Percentiles rank a stretch among this genome's conserved stretches.
Conservation (phyloP, 2,888 invertebrate species). For the Apotomis capreana region DNA sequence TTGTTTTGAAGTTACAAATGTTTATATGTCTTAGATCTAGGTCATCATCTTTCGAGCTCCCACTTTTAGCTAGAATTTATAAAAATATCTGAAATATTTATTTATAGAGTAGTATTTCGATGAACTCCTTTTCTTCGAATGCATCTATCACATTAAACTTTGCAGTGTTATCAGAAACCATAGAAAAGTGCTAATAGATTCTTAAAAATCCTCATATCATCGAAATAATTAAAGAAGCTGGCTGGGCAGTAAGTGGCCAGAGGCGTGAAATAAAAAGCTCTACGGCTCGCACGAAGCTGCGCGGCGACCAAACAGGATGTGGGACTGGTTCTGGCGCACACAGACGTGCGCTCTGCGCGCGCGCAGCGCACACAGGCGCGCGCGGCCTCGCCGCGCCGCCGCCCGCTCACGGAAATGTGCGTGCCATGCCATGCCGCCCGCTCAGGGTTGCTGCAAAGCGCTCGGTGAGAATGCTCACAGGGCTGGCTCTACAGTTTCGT, state of each 20-base stretch:
- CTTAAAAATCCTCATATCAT: slow-evolving; percentile 28
- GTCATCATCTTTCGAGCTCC: background rate
- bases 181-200: slow-evolving; percentile 10
- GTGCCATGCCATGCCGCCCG: slow-evolving; percentile 54
- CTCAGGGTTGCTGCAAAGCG: slow-evolving; percentile 26
- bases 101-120: no score
- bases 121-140: no score
- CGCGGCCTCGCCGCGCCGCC: slow-evolving; percentile 73
- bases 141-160: no score
- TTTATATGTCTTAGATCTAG: background rate
- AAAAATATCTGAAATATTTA: no score
- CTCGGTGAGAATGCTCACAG: slow-evolving; percentile 3
- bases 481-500: slow-evolving; percentile 27
- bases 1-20: slow-evolving; percentile 5
- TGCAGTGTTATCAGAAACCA: background rate
- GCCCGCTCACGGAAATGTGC: slow-evolving; percentile 78
- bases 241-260: slow-evolving; percentile 50
- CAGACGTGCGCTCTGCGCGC: slow-evolving; percentile 44
- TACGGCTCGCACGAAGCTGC: slow-evolving; percentile 71
- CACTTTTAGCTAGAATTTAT: no score
- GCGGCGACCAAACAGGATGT: slow-evolving; percentile 81
- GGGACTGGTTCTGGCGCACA: slow-evolving; percentile 79
- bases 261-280: slow-evolving; percentile 81
- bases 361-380: slow-evolving; percentile 61
- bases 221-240: slow-evolving; percentile 38